A percentile compares a stretch with the other conserved stretches of the same genome.
phyloP scores from a whole-genome alignment of 1,140 invertebrate genomes.

The Nymphalis io region DNA sequence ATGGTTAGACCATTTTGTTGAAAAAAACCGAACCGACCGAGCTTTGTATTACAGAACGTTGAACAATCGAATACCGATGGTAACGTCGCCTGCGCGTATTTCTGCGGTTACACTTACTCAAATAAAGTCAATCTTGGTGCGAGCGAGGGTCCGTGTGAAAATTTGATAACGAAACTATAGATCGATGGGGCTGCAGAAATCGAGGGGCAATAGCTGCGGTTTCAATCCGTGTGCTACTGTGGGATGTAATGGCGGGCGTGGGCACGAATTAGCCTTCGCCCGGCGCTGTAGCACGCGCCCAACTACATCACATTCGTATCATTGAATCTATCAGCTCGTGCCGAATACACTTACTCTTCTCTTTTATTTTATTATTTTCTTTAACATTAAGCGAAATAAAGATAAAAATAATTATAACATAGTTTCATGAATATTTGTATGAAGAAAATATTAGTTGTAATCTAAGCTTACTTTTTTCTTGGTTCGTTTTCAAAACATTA shows the following conservation, averaged over 20 bases:
- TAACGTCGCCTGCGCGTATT: slow-evolving; percentile 53
- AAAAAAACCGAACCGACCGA: slow-evolving; percentile 45
- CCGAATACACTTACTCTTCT: background rate
- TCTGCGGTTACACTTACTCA: slow-evolving; percentile 76
- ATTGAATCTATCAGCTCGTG: slow-evolving; percentile 2
- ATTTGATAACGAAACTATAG: slow-evolving; percentile 79
- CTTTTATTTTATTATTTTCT: no score
- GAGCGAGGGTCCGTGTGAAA: slow-evolving; percentile 73
- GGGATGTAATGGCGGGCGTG: slow-evolving; percentile 67
- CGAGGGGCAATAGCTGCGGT: slow-evolving; percentile 71
- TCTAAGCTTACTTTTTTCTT: no score
- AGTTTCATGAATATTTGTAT: background rate
- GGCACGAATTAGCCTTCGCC: slow-evolving; percentile 56
- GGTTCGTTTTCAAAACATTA: no score
- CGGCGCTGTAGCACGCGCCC: slow-evolving; percentile 32
- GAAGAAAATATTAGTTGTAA: no score
- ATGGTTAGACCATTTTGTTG: slow-evolving; percentile 27
- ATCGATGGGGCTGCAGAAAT: slow-evolving; percentile 76
- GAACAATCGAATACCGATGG: slow-evolving; percentile 42
- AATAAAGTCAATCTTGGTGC: slow-evolving; percentile 78
- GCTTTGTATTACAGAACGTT: slow-evolving; percentile 53
- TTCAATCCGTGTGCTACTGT: slow-evolving; percentile 74
- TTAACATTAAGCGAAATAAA: no score
- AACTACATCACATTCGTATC: slow-evolving; percentile 4
- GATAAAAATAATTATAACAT: background rate